Conservation (phyloP, 2,888 invertebrate species). For the Platycheirus albimanus region DNA sequence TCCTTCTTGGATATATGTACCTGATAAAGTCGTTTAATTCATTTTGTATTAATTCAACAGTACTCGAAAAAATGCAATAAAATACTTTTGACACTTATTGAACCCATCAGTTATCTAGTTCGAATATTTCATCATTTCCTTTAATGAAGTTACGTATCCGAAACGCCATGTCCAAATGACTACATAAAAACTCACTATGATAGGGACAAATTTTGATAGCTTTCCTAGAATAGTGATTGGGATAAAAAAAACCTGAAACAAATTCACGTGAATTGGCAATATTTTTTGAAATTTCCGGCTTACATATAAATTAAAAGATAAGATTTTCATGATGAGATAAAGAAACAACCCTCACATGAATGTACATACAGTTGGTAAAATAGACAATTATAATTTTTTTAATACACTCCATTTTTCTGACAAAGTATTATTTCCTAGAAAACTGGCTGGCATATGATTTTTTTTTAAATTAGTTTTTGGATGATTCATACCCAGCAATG, state of each 20-base stretch:
- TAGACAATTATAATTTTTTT: too few relatives aligned
- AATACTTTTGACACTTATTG: constrained; percentile 5
- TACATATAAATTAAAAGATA: not conserved
- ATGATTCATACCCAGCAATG: too few relatives aligned
- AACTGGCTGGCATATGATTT: too few relatives aligned
- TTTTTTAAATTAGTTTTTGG: too few relatives aligned
- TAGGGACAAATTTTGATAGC: not conserved
- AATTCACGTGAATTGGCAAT: not conserved
- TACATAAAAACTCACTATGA: not conserved
- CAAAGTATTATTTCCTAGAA: too few relatives aligned
- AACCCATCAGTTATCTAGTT: constrained; percentile 4
- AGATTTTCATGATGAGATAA: too few relatives aligned
- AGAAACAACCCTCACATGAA: too few relatives aligned
- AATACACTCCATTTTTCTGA: too few relatives aligned
- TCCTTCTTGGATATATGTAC: not conserved
- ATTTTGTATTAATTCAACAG: not conserved
- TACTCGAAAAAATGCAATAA: not conserved
- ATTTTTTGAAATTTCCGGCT: not conserved
- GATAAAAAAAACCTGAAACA: too few relatives aligned
- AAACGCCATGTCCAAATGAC: not conserved
- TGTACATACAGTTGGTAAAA: too few relatives aligned
- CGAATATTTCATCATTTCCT: constrained; percentile 28
- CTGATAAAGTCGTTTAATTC: not conserved
- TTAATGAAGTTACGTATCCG: not conserved
- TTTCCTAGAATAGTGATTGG: not conserved